Base-by-base conservation (phyloP, 1,140 invertebrate genomes). In the Lamellibrachia luymesi region DNA sequence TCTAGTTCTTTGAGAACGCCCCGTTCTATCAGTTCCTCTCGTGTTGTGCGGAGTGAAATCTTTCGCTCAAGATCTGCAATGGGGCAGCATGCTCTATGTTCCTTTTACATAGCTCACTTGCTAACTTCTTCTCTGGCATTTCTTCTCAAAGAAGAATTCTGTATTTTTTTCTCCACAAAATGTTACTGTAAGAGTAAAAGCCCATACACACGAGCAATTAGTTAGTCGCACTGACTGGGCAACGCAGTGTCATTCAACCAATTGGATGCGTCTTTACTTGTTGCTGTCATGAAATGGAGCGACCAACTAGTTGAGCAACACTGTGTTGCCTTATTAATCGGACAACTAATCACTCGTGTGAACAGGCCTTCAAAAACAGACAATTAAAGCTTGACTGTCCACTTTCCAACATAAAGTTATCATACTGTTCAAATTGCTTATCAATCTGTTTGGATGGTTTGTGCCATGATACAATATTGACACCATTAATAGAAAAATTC, bases 1-100 rank as follows among this genome's bases (percentile, higher is more conserved):
- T 95, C 95, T n/a, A 94, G 91, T 52, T 96, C 95, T 92, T 95
- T 96, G 93, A 99, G 97, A 95, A 99, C 99, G 95, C 98, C 98
- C 97, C 99, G 99, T 97, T 98, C 98, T 96, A 99, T 98, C 97
- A 99, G 97, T 96, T 99, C 98, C 96, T 99, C 98, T 97, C 98
- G 97, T 97, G 98, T 99, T 95, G 98, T 98, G 97, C 99, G 97
- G 97, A 99, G 98, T 95, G 98, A 99, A 97, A 99, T 99, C 97
- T 99, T 99, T 96, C 98, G 97, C 97, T 99, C 99, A 97, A 99
- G 97, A 94, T 98, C 98, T 99, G 97, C 93, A 97, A 97, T 95
- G 94, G 95, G 96, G 64, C 64, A 80, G 64, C 64, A 80, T 80
- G 64, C 64, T 22, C 64, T 80, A 80, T 8, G 95, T 17, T 80